Base-by-base conservation (phyloP, 2,113 vertebrate genomes). In the Origma solitaria region DNA sequence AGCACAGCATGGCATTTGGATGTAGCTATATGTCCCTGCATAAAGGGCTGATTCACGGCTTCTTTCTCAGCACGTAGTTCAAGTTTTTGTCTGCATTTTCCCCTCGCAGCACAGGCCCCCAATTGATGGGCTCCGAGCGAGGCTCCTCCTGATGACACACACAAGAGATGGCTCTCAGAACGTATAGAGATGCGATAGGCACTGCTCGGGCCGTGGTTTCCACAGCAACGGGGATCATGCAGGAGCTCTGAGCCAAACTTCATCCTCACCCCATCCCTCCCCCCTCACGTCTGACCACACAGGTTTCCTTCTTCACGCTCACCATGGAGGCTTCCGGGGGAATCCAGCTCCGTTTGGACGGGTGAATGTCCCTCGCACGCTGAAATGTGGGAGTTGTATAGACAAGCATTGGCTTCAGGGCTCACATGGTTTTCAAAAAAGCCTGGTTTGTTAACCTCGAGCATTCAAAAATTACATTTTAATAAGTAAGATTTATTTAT, bases 201-300 rank as follows among this genome's bases (percentile, higher is more conserved):
- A 28, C 66, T 78, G 86, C 86, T 89, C 89, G 89, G 90, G 62
- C 62, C 15, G 5, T 10, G 1, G 75, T 97, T 95, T 96, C 96
- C 84, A 96, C 82, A 79, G 94, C 94, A 97, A 98, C 82, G 0
- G 76, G 65, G 78, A 64, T 58, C 88, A 49, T 27, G 66, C 7
- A 19, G 73, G 71, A 94, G 88, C 84, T 81, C 47, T 35, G 85
- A 94, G 79, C 54, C 65, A 96, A 96, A 94, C 45, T 86, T 68
- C 82, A 73, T 77, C 42, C 13, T 80, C 72, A 75, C n/a, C 60
- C 78, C 90, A 64, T 38, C 2, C 75, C 94, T 64, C 68, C 94
- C 80, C 75, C 79, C 40, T 51, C 4, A 11, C 1, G 8, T 53
- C 73, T 81, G 53, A 53, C 69, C 75, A 92, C 65, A 88, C 45